Evolutionary conservation across 2,113 vertebrate species (phyloP).

Genomic region (Mystacornis crossleyi): DNA sequence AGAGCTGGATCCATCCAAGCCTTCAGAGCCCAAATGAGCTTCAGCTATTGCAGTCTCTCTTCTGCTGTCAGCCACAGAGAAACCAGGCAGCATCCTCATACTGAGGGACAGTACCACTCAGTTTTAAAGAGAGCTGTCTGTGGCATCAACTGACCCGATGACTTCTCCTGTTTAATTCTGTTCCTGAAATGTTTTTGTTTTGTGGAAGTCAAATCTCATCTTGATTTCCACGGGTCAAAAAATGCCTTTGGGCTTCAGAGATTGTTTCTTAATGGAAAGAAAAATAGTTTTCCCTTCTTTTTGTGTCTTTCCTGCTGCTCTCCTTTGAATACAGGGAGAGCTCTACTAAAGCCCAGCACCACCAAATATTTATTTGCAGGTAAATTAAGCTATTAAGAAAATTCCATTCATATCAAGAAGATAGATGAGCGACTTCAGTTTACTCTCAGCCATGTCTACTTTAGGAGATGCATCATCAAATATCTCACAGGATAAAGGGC

Average conservation of each 20-base stretch:
- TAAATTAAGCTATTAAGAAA: not conserved
- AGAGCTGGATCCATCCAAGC: not conserved
- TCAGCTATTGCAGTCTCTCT: not conserved
- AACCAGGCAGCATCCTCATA: not conserved
- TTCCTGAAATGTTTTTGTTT: not conserved
- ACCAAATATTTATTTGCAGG: not conserved
- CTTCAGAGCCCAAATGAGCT: not conserved
- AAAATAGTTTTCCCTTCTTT: not conserved
- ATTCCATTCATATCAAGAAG: not conserved
- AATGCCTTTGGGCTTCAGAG: not conserved
- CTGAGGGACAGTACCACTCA: rapidly evolving
- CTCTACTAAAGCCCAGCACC: not conserved
- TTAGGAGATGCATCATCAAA: not conserved
- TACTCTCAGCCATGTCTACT: not conserved
- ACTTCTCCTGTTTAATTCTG: not conserved
- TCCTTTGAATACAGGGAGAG: not conserved
- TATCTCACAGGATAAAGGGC: not conserved
- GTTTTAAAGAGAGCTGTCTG: not conserved
- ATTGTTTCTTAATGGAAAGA: not conserved
- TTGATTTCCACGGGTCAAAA: not conserved
- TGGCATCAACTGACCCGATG: not conserved
- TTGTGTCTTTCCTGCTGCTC: not conserved
- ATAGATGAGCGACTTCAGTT: not conserved
- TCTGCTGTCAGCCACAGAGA: not conserved
- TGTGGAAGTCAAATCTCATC: not conserved